A percentile compares a stretch with the other conserved stretches of the same genome.
Evolutionary conservation across 1,140 invertebrate genomes (phyloP).

Genomic region (Brachionus rotundiformis): DNA sequence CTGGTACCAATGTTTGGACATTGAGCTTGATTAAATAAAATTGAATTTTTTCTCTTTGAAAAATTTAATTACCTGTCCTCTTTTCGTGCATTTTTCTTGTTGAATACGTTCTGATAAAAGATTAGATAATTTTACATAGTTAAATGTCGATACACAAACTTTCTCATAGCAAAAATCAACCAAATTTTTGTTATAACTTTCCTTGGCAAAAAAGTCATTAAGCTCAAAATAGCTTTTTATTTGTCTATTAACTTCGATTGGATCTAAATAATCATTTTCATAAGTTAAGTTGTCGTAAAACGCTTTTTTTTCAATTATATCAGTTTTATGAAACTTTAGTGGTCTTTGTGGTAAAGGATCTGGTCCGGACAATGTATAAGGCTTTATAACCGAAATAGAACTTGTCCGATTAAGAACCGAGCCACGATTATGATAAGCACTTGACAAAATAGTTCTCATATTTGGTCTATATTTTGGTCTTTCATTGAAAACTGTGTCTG

Average conservation of each 20-base stretch:
- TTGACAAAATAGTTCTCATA: slow-evolving; percentile 8
- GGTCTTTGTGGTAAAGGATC: background rate
- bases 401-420: background rate
- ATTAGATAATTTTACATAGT: slow-evolving; percentile 6
- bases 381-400: background rate
- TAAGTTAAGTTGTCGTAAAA: slow-evolving; percentile 39
- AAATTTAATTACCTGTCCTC: background rate
- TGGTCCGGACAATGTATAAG: background rate
- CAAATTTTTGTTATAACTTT: slow-evolving; percentile 11
- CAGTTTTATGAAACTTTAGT: background rate
- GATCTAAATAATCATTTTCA: slow-evolving; percentile 17
- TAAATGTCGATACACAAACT: slow-evolving; percentile 2
- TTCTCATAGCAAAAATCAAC: slow-evolving; percentile 27
- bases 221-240: background rate
- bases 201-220: slow-evolving; percentile 19
- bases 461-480: slow-evolving; percentile 22
- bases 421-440: background rate
- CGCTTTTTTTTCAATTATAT: background rate
- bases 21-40: background rate
- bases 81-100: background rate
- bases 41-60: background rate
- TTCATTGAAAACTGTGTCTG: background rate
- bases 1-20: slow-evolving; percentile 40
- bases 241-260: background rate
- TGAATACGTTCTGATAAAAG: slow-evolving; percentile 9